Conservation (phyloP, 2,888 invertebrate genomes). For the Dinocampus coccinellae region DNA sequence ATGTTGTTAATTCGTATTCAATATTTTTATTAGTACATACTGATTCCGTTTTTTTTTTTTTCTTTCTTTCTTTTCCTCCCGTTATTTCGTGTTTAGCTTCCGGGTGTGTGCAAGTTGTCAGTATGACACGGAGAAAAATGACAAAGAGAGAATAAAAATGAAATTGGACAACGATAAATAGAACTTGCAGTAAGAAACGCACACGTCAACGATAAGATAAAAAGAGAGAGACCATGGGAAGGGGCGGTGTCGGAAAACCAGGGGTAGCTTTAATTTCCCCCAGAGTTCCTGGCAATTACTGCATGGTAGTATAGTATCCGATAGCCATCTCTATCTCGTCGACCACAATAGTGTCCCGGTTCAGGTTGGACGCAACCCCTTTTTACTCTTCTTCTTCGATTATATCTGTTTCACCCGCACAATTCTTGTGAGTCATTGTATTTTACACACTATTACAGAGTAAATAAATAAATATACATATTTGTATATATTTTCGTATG, state of each 20-base stretch:
- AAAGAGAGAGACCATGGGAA: conserved; percentile 13
- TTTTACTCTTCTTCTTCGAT: conserved; percentile 32
- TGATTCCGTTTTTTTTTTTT: background rate
- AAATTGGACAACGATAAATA: conserved; percentile 61
- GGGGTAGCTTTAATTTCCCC: conserved; percentile 68
- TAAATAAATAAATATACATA: background rate
- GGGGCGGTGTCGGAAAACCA: conserved; percentile 61
- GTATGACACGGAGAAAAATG: conserved; percentile 62
- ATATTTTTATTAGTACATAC: too few relatives aligned
- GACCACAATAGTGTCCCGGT: conserved; percentile 55
- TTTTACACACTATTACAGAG: background rate
- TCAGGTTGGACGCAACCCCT: conserved; percentile 30
- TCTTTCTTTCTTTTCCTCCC: too few relatives aligned
- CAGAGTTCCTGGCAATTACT: conserved; percentile 67
- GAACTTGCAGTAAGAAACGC: conserved; percentile 52
- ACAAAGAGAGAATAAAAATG: conserved; percentile 46
- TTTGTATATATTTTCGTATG: too few relatives aligned
- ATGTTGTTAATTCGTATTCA: too few relatives aligned
- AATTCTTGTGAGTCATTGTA: conserved; percentile 30
- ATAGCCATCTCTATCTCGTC: conserved; percentile 65
- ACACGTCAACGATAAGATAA: conserved; percentile 35
- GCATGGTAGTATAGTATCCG: conserved; percentile 57
- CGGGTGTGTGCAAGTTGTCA: conserved; percentile 59
- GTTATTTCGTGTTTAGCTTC: background rate
- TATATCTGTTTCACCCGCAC: conserved; percentile 20